Evolutionary conservation across 2,113 vertebrate species (phyloP).

Genomic region (Oreochromis spilurus): DNA sequence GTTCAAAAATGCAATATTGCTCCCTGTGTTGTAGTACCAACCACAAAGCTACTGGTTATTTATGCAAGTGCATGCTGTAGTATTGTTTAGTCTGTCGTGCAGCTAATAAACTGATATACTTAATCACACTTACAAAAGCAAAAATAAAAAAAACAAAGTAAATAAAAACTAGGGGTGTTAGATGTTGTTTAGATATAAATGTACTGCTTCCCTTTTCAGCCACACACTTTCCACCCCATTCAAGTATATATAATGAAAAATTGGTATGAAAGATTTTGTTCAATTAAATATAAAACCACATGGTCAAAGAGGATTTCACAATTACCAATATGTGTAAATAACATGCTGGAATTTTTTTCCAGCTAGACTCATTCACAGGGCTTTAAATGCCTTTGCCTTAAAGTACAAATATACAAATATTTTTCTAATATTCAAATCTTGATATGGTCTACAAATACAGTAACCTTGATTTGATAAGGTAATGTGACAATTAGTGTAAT

Average conservation of each 20-base stretch:
- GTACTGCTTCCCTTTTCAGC: not conserved
- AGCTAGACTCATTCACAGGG: not conserved
- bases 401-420: not conserved
- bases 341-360: not conserved
- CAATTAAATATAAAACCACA: not conserved
- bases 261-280: not conserved
- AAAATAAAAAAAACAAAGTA: not conserved
- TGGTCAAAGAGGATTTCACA: not conserved
- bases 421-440: not conserved
- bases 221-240: not conserved
- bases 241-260: not conserved
- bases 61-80: not conserved
- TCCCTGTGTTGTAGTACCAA: not conserved
- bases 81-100: not conserved
- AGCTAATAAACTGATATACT: not conserved
- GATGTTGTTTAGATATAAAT: not conserved
- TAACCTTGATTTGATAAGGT: not conserved
- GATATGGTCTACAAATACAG: not conserved
- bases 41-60: not conserved
- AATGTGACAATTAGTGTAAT: rapidly evolving
- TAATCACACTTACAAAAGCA: not conserved
- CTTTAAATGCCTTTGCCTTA: not conserved
- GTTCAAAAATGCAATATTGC: not conserved
- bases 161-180: not conserved
- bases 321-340: not conserved